A percentile compares a stretch with the other conserved stretches of the same genome.
Evolutionary conservation across 2,113 vertebrate species (phyloP).

Genomic region (Muntiacus reevesi): DNA sequence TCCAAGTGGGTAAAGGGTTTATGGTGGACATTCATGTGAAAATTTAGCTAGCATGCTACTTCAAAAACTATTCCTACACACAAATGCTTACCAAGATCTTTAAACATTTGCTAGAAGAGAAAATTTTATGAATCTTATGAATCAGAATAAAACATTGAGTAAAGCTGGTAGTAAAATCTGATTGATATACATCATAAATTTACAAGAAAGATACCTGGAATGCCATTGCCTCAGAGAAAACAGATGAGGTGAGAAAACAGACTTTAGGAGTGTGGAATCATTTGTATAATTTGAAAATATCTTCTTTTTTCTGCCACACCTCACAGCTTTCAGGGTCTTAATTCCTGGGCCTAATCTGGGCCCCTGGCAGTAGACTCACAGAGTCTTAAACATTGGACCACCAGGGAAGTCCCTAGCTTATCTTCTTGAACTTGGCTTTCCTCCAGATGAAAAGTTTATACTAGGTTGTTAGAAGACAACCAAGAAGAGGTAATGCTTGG

Average conservation of each 20-base stretch:
- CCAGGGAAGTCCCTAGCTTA: neutral
- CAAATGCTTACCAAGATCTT: neutral
- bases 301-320: neutral
- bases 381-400: neutral
- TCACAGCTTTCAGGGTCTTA: neutral
- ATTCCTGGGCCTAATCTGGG: neutral
- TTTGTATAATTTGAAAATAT: neutral
- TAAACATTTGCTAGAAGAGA: neutral
- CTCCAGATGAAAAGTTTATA: neutral
- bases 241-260: neutral
- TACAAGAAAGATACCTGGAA: neutral
- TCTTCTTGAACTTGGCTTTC: neutral
- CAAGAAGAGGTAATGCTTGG: neutral
- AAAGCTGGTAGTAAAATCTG: neutral
- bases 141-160: neutral
- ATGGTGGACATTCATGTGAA: neutral
- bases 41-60: neutral
- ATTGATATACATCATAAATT: neutral
- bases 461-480: neutral
- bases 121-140: neutral
- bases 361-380: accelerated
- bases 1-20: neutral
- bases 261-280: neutral
- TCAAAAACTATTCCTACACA: neutral
- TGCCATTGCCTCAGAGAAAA: neutral